Conservation (phyloP, 2,888 invertebrate genomes). For the Tortricodes alternella region DNA sequence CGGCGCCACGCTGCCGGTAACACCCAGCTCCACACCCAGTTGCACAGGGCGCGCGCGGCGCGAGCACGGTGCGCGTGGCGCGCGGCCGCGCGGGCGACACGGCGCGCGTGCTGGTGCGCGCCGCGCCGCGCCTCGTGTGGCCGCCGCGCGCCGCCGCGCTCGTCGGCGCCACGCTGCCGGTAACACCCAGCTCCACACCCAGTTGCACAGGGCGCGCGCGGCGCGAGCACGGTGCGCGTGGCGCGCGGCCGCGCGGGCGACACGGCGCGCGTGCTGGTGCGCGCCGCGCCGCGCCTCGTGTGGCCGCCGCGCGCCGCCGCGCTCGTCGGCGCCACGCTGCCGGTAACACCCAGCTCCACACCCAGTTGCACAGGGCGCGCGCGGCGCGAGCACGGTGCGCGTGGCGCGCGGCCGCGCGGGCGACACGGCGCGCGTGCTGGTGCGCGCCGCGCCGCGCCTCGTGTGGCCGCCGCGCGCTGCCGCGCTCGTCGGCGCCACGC, state of each 20-base stretch:
- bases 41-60: slow-evolving; percentile 50
- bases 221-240: slow-evolving; percentile 59
- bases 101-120: slow-evolving; percentile 62
- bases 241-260: slow-evolving; percentile 60
- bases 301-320: slow-evolving; percentile 65
- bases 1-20: slow-evolving; percentile 60
- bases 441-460: slow-evolving; percentile 64
- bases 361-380: slow-evolving; percentile 36
- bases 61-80: slow-evolving; percentile 58
- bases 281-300: slow-evolving; percentile 63
- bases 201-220: slow-evolving; percentile 45
- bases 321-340: slow-evolving; percentile 53
- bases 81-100: slow-evolving; percentile 60
- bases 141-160: slow-evolving; percentile 58
- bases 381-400: slow-evolving; percentile 60
- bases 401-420: slow-evolving; percentile 61
- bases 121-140: slow-evolving; percentile 67
- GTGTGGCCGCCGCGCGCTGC: slow-evolving; percentile 65
- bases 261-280: slow-evolving; percentile 59
- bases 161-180: slow-evolving; percentile 57
- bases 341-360: slow-evolving; percentile 45
- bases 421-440: slow-evolving; percentile 58
- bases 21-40: slow-evolving; percentile 11
- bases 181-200: slow-evolving; percentile 35
- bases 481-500: slow-evolving; percentile 50